Evolutionary conservation across 2,797 vertebrate genomes (phyloP).

Genomic region (Morelia viridis): DNA sequence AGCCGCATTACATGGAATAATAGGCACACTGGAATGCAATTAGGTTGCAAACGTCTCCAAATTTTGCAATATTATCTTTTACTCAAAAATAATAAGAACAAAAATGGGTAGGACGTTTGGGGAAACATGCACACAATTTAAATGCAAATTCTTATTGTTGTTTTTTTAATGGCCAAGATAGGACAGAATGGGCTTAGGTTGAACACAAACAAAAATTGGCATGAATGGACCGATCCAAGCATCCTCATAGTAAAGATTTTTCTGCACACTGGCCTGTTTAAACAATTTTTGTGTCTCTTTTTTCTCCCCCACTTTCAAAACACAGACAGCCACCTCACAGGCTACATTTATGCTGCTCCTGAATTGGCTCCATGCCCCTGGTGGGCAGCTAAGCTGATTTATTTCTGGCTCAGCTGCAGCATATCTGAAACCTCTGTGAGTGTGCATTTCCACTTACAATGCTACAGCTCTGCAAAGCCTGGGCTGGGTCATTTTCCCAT

Average conservation of each 20-base stretch:
- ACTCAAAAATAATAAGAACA: neutral
- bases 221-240: neutral
- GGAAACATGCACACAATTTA: neutral
- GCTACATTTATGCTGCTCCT: neutral
- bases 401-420: neutral
- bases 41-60: neutral
- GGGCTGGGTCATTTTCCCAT: neutral
- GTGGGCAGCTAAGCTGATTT: conserved; percentile 1
- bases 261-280: neutral
- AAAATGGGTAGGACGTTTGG: neutral
- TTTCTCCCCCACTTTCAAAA: neutral
- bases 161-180: neutral
- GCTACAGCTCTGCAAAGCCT: neutral
- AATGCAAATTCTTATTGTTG: neutral
- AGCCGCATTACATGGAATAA: neutral
- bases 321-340: neutral
- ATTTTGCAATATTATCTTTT: neutral
- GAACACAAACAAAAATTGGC: no score
- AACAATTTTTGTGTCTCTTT: neutral
- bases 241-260: neutral
- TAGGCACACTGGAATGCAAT: neutral
- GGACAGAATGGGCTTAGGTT: neutral
- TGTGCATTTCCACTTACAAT: neutral
- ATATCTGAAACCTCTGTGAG: neutral
- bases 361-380: neutral